Conservation (phyloP, 2,797 vertebrate genomes). For the Semotilus atromaculatus region DNA sequence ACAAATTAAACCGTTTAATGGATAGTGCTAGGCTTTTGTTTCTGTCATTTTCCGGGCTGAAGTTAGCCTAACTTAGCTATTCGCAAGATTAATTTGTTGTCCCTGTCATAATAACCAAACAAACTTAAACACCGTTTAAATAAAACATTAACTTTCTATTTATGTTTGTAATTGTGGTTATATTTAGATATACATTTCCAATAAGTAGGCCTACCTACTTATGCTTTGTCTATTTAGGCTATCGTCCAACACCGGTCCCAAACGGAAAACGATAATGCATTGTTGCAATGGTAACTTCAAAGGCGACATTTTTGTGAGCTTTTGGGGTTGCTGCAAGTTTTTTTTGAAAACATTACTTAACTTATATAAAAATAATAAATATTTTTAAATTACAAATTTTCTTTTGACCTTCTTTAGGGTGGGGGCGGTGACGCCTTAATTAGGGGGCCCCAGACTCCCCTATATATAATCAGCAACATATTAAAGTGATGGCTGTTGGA, state of each 20-base stretch:
- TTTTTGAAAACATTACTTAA: neutral
- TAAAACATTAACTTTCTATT: neutral
- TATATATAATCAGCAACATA: neutral
- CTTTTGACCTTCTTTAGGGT: neutral
- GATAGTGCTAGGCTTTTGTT: too few relatives aligned
- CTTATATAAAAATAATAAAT: neutral
- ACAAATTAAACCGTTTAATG: neutral
- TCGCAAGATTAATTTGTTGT: neutral
- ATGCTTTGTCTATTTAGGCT: neutral
- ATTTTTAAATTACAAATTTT: neutral
- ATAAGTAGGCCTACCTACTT: neutral
- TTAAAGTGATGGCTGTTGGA: conserved; percentile 58
- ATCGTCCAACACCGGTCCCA: too few relatives aligned
- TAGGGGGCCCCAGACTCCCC: neutral
- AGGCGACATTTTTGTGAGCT: neutral
- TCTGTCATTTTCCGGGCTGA: too few relatives aligned
- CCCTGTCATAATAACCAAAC: neutral
- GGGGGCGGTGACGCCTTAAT: neutral
- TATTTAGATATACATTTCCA: neutral
- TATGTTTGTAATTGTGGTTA: neutral
- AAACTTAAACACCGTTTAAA: neutral
- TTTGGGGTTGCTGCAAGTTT: neutral
- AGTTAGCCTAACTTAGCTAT: neutral
- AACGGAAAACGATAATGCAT: neutral
- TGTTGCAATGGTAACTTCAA: neutral